A percentile compares a stretch with the other conserved stretches of the same genome.
These are phyloP conservation scores for Pomacea canaliculata DNA, from an alignment of 2,888 invertebrate species.

Conservation along the genomic window DNA sequence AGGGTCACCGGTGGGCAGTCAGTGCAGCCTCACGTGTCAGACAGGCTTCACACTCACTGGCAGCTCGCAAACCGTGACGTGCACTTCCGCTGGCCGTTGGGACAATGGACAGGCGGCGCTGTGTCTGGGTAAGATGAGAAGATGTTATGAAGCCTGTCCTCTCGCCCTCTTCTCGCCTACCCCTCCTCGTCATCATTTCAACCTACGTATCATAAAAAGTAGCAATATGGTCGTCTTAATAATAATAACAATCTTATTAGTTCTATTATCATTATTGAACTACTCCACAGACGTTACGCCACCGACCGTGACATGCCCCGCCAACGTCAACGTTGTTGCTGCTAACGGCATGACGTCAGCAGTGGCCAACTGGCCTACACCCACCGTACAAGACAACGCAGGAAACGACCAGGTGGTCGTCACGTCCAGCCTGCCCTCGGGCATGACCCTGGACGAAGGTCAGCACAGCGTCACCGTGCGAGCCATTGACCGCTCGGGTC, in stretches of 20 bases:
- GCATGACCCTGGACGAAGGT: slow-evolving; percentile 7
- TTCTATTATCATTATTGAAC: too few species aligned
- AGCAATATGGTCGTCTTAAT: too few species aligned
- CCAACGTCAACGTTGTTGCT: background rate
- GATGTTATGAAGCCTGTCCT: too few species aligned
- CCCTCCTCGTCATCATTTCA: too few species aligned
- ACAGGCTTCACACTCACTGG: background rate
- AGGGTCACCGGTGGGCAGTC: background rate
- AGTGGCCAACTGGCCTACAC: slow-evolving; percentile 3
- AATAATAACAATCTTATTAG: too few species aligned
- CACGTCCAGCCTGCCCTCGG: slow-evolving; percentile 4
- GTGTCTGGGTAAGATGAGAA: slow-evolving; percentile 7
- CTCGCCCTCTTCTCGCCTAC: too few species aligned
- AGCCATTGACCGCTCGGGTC: slow-evolving; percentile 8
- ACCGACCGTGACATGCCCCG: slow-evolving; percentile 12
- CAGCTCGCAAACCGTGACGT: background rate
- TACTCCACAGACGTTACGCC: background rate
- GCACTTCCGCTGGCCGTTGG: slow-evolving; percentile 10
- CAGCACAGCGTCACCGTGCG: slow-evolving; percentile 6
- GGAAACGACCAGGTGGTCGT: slow-evolving; percentile 14
- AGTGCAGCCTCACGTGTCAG: slow-evolving; percentile 10
- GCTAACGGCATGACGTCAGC: slow-evolving; percentile 5
- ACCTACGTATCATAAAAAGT: too few species aligned
- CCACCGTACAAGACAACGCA: background rate
- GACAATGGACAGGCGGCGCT: slow-evolving; percentile 13